These are phyloP conservation scores for Quadroppia sp. DNA, from an alignment of 2,888 invertebrate species.

Conservation along the genomic window DNA sequence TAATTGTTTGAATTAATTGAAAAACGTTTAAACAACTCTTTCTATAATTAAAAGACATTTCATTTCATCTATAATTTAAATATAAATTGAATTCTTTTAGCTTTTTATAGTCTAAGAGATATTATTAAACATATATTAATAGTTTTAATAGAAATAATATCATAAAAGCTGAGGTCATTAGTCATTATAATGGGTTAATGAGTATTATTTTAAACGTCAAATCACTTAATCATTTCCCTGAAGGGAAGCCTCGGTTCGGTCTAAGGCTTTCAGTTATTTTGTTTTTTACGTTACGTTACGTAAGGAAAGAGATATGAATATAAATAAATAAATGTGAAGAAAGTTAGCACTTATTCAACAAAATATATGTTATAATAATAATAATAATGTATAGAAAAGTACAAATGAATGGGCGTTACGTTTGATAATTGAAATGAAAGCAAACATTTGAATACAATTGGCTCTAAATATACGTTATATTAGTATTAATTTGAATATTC, in stretches of 20 bases:
- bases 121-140: neutral
- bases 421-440: neutral
- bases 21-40: neutral
- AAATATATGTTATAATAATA: neutral
- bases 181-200: neutral
- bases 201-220: neutral
- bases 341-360: constrained; percentile 1
- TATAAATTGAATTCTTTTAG: neutral
- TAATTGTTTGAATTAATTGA: neutral
- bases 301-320: neutral
- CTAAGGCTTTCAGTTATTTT: neutral
- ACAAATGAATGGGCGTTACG: neutral
- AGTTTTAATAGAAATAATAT: no score
- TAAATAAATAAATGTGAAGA: neutral
- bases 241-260: neutral
- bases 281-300: neutral
- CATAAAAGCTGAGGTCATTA: constrained; percentile 6
- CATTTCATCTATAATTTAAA: neutral
- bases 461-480: neutral
- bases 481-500: neutral
- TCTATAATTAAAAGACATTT: neutral
- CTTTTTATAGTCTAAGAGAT: neutral
- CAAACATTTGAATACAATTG: neutral
- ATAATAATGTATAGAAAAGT: no score
- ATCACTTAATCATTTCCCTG: constrained; percentile 8